These are phyloP conservation scores for Neodiprion lecontei DNA, from an alignment of 1,140 invertebrate genomes.

Conservation along the genomic window DNA sequence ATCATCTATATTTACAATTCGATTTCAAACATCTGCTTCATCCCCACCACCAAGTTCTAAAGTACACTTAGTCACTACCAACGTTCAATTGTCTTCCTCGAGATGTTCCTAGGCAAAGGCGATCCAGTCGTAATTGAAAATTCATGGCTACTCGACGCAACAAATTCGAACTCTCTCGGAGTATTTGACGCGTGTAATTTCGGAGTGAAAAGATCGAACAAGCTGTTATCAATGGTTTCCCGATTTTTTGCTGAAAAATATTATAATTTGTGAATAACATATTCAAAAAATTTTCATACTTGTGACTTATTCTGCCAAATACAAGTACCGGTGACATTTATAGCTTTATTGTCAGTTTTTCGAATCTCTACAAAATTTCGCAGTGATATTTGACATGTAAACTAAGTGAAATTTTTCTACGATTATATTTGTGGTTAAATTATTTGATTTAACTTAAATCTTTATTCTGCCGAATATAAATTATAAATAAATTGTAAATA, in stretches of 20 bases:
- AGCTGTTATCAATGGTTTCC: no score
- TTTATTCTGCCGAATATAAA: neutral
- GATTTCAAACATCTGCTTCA: neutral
- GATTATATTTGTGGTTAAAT: neutral
- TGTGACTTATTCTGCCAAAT: neutral
- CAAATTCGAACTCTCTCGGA: neutral
- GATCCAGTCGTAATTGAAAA: neutral
- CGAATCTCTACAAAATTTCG: slow-evolving; percentile 30
- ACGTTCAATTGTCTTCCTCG: neutral
- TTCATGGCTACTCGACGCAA: neutral
- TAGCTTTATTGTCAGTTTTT: slow-evolving; percentile 17
- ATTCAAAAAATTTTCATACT: neutral
- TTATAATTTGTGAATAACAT: neutral
- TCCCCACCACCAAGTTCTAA: slow-evolving; percentile 5
- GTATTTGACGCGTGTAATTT: no score
- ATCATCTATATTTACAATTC: slow-evolving; percentile 8
- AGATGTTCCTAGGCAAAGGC: neutral
- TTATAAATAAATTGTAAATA: neutral
- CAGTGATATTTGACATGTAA: neutral
- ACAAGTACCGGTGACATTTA: slow-evolving; percentile 27
- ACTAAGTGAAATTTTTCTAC: neutral
- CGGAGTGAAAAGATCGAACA: no score
- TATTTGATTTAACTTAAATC: neutral
- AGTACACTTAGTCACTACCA: neutral
- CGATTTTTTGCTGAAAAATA: neutral